Percentiles rank a stretch among this genome's conserved stretches.
Conservation (phyloP, 1,140 invertebrate genomes). For the Zaprionus davidi region DNA sequence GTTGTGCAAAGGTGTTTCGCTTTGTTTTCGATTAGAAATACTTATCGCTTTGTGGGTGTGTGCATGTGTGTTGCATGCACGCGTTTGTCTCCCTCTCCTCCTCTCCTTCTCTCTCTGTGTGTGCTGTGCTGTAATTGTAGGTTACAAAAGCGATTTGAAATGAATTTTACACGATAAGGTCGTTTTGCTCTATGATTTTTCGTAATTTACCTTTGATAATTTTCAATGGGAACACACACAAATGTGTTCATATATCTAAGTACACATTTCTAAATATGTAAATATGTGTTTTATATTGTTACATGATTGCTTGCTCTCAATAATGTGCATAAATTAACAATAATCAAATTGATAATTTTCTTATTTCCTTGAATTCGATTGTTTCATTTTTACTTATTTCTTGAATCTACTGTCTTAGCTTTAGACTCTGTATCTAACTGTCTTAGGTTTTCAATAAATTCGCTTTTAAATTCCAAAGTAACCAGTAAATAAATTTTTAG, state of each 20-base stretch:
- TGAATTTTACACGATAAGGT: slow-evolving; percentile 76
- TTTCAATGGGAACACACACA: slow-evolving; percentile 59
- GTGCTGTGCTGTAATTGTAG: slow-evolving; percentile 58
- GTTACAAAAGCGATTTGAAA: slow-evolving; percentile 76
- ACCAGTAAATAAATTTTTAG: slow-evolving; percentile 5
- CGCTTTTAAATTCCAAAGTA: neutral
- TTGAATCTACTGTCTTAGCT: neutral
- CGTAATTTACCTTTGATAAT: slow-evolving; percentile 78
- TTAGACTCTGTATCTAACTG: too few relatives aligned
- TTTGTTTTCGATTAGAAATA: slow-evolving; percentile 61
- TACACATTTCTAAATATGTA: neutral
- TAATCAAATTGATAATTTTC: neutral
- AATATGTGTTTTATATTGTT: neutral
- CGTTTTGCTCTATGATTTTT: slow-evolving; percentile 78
- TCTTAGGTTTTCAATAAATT: neutral
- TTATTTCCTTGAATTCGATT: neutral
- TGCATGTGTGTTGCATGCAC: slow-evolving; percentile 28
- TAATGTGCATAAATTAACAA: neutral
- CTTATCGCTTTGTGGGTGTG: slow-evolving; percentile 16
- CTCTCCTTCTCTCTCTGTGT: slow-evolving; percentile 15
- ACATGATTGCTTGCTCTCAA: neutral
- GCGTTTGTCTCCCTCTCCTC: slow-evolving; percentile 37
- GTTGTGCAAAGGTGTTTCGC: slow-evolving; percentile 65
- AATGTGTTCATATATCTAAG: neutral
- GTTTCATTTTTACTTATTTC: too few relatives aligned